phyloP scores from a whole-genome alignment of 2,888 invertebrate species.

The Leucoma salicis region DNA sequence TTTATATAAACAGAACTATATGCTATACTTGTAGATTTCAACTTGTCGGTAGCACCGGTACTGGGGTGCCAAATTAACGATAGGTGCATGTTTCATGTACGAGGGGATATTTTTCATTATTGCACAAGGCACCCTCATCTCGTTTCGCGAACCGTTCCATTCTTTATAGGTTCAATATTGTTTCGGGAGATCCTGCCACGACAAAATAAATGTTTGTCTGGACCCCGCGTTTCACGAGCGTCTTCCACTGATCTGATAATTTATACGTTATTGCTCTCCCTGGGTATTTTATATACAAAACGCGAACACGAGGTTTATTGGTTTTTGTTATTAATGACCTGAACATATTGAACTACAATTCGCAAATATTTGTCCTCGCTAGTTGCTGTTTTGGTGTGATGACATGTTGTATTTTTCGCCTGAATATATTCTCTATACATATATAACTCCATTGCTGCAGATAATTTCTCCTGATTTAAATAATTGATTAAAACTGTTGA shows the following conservation, averaged over 20 bases:
- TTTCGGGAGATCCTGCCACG: constrained; percentile 54
- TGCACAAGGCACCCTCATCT: constrained; percentile 46
- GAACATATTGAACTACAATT: constrained; percentile 24
- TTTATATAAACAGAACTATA: too few relatives aligned
- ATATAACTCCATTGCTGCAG: constrained; percentile 11
- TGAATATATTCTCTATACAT: not conserved
- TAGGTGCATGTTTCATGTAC: constrained; percentile 48
- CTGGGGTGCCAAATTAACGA: constrained; percentile 38
- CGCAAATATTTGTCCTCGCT: constrained; percentile 2
- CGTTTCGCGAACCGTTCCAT: constrained; percentile 43
- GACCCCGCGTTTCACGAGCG: constrained; percentile 41
- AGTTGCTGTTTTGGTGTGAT: too few relatives aligned
- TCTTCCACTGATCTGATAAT: constrained; percentile 38
- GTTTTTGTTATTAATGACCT: constrained; percentile 51
- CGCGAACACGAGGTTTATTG: constrained; percentile 39
- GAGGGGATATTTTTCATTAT: constrained; percentile 64
- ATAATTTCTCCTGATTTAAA: constrained; percentile 21
- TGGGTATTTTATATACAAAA: constrained; percentile 49
- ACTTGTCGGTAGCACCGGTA: not conserved
- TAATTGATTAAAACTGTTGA: constrained; percentile 20
- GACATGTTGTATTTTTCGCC: not conserved
- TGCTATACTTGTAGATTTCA: too few relatives aligned
- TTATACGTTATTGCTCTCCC: constrained; percentile 61
- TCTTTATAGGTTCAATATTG: constrained; percentile 68
- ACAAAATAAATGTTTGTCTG: constrained; percentile 65